These are phyloP conservation scores for Entosphenus tridentatus DNA, from an alignment of 2,113 vertebrate species.

Conservation along the genomic window DNA sequence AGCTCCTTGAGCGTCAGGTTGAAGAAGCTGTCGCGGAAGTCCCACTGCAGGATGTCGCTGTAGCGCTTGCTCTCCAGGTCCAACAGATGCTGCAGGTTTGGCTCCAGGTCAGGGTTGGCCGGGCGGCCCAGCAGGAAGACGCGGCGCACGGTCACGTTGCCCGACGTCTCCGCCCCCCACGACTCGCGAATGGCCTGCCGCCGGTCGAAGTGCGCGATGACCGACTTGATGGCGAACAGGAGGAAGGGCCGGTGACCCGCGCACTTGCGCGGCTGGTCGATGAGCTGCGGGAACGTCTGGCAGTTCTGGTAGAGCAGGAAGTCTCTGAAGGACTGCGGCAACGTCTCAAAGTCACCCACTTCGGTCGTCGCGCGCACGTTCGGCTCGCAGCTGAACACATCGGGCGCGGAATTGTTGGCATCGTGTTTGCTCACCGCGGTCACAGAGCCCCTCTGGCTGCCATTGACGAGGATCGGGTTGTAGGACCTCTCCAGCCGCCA, in stretches of 20 bases:
- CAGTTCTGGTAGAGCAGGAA: conserved; percentile 34
- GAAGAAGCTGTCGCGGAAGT: conserved; percentile 34
- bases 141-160: conserved; percentile 12
- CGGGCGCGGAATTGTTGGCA: neutral
- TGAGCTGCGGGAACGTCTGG: conserved; percentile 23
- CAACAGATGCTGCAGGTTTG: conserved; percentile 22
- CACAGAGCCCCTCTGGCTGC: conserved; percentile 10
- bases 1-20: conserved; percentile 40
- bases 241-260: conserved; percentile 18
- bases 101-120: conserved; percentile 21
- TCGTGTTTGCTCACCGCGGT: conserved; percentile 10
- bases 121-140: conserved; percentile 34
- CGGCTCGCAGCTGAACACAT: conserved; percentile 2
- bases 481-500: conserved; percentile 25
- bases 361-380: conserved; percentile 11
- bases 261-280: conserved; percentile 25
- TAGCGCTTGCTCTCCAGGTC: conserved; percentile 23
- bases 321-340: conserved; percentile 25
- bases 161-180: conserved; percentile 23
- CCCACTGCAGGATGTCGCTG: conserved; percentile 34
- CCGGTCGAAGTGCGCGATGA: conserved; percentile 32
- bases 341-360: conserved; percentile 14
- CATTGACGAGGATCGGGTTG: conserved; percentile 25
- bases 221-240: conserved; percentile 34
- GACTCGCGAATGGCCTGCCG: conserved; percentile 40